Conservation (phyloP, 1,140 invertebrate species). For the Wiebesia pumilae region DNA sequence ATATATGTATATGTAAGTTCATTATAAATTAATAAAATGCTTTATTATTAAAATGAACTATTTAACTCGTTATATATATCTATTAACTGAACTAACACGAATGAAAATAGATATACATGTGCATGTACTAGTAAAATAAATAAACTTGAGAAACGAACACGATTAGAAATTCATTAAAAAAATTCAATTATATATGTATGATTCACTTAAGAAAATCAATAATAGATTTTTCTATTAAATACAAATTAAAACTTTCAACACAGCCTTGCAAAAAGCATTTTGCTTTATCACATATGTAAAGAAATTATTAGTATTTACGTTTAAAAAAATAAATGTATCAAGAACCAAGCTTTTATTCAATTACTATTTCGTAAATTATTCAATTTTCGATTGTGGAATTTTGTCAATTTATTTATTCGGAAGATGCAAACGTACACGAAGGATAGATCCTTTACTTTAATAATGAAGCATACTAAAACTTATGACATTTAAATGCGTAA, state of each 20-base stretch:
- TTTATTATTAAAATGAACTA: too few species aligned
- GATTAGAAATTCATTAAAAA: background rate
- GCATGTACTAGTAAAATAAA: background rate
- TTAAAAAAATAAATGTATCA: background rate
- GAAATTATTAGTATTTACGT: background rate
- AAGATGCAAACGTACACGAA: background rate
- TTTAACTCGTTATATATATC: too few species aligned
- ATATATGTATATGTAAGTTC: too few species aligned
- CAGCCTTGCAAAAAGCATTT: too few species aligned
- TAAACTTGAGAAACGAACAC: background rate
- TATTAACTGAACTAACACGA: background rate
- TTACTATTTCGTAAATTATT: too few species aligned
- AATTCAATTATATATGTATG: background rate
- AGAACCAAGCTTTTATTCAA: background rate
- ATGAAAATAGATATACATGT: background rate
- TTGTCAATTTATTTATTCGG: background rate
- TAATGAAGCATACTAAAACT: background rate
- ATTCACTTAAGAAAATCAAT: too few species aligned
- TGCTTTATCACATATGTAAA: too few species aligned
- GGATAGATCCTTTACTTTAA: background rate
- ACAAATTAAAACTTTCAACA: too few species aligned
- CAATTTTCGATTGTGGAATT: background rate
- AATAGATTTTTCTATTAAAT: too few species aligned
- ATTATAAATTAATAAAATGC: too few species aligned
- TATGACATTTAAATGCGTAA: slow-evolving; percentile 7